Percentiles rank a stretch among this genome's conserved stretches.
Conservation (phyloP, 2,888 invertebrate genomes). For the Acanthosepion lycidas region DNA sequence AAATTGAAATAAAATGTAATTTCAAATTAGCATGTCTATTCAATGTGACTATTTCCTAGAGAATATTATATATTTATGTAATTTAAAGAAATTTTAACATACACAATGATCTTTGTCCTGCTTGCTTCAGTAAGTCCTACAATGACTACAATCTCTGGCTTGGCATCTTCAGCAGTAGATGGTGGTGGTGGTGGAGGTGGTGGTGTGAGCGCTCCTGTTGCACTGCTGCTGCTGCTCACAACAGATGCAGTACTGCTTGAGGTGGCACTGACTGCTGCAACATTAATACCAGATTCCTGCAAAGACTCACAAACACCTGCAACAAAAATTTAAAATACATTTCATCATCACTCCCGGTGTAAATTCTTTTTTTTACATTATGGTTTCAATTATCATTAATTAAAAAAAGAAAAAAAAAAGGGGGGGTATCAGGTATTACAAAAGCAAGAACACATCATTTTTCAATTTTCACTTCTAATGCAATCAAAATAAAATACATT, state of each 20-base stretch:
- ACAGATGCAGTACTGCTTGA: conserved; percentile 51
- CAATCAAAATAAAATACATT: background rate
- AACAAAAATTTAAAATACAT: background rate
- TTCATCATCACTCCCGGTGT: background rate
- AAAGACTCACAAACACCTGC: conserved; percentile 4
- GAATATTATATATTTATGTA: too few relatives aligned
- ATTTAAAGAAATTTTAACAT: background rate
- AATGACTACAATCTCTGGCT: conserved; percentile 34
- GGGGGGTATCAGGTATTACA: too few relatives aligned
- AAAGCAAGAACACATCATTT: too few relatives aligned
- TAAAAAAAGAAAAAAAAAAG: too few relatives aligned
- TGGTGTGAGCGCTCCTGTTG: background rate
- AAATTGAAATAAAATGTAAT: too few relatives aligned
- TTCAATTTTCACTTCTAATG: background rate
- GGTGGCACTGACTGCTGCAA: conserved; percentile 52
- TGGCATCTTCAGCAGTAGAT: background rate
- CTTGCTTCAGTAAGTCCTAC: conserved; percentile 37
- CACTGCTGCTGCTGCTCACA: background rate
- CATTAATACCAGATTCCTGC: conserved; percentile 46
- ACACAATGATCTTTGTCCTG: conserved; percentile 41
- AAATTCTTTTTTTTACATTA: too few relatives aligned
- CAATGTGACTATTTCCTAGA: too few relatives aligned
- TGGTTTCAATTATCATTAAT: too few relatives aligned
- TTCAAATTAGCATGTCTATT: too few relatives aligned
- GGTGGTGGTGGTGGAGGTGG: conserved; percentile 38